Evolutionary conservation across 1,140 invertebrate genomes (phyloP), one percentile per base, ranked within the genome.

Genomic region (Anastrepha ludens): DNA sequence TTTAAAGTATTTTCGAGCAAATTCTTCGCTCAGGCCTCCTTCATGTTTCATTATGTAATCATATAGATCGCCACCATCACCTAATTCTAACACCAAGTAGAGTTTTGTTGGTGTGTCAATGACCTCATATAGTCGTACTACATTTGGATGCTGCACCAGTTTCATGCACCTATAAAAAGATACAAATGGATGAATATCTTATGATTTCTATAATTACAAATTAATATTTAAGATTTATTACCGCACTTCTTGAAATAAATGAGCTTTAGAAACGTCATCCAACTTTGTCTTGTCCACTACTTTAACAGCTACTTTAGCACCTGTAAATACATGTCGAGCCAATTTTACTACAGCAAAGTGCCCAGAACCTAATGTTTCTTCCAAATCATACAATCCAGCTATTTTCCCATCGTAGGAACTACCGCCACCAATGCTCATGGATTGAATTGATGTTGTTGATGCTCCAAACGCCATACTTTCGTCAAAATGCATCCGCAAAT

Each of bases 281-380:
- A 99, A 94, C 94, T 99, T 99, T 87, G 96, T 98, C 94, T 99
- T 99, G 94, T 99, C 99, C 91, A 99, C 99, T 81, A 99, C 97
- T 95, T 97, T 97, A 62, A 97, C 97, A 81, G 97, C 97, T 85
- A 99, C 99, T 94, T 99, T 98, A 95, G 99, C 98, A n/a, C 98
- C 98, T 64, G 99, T 99, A 94, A 99, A 99, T 65, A 99, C 99
- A 95, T 99, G 99, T 89, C 97, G 95, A 11, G 99, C 99, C 88
- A 99, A 94, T 95, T 99, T 99, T 39, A 99, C 99, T 81, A 99
- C 98, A 87, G 99, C 99, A 95, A 99, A 99, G 95, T 99, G 98
- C 70, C 98, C 99, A 88, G 96, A 96, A 13, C 98, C 98, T 17
- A 99, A 94, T 1, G 98, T 99, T 93, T 99, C 97, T 93, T 99